A percentile compares a stretch with the other conserved stretches of the same genome.
Conservation (phyloP, 2,113 vertebrate species). For the Theropithecus gelada region DNA sequence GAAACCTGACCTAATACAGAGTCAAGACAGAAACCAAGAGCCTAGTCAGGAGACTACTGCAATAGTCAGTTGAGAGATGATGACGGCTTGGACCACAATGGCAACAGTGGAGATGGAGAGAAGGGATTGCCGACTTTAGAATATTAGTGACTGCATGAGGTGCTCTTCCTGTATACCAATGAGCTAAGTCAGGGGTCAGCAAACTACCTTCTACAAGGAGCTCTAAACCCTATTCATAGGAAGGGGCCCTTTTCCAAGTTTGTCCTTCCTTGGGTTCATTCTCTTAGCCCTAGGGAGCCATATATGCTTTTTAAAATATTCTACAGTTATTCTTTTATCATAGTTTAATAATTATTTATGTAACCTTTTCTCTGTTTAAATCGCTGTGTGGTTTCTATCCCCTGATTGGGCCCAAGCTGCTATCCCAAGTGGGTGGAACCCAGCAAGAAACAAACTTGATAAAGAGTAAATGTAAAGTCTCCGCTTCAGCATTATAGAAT, state of each 20-base stretch:
- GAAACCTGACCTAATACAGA: background rate
- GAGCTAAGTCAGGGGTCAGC: background rate
- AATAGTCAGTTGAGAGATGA: background rate
- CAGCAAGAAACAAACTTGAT: background rate
- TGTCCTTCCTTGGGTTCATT: background rate
- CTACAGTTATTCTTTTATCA: background rate
- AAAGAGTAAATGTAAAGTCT: background rate
- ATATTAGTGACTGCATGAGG: too few species aligned
- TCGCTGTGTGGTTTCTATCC: background rate
- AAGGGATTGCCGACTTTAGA: background rate
- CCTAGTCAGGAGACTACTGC: background rate
- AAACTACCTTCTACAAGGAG: background rate
- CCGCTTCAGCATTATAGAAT: background rate
- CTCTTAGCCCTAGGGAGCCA: background rate
- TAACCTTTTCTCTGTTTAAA: background rate
- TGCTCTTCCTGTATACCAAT: rapidly evolving
- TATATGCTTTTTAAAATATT: background rate
- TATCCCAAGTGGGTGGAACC: background rate
- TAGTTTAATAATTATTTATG: background rate
- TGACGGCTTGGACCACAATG: background rate
- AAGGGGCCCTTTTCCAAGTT: background rate
- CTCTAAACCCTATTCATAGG: background rate
- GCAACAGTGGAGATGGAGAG: background rate
- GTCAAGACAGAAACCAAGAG: background rate
- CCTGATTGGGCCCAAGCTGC: background rate